Evolutionary conservation across 1,140 invertebrate genomes (phyloP).

Genomic region (Nomia melanderi): DNA sequence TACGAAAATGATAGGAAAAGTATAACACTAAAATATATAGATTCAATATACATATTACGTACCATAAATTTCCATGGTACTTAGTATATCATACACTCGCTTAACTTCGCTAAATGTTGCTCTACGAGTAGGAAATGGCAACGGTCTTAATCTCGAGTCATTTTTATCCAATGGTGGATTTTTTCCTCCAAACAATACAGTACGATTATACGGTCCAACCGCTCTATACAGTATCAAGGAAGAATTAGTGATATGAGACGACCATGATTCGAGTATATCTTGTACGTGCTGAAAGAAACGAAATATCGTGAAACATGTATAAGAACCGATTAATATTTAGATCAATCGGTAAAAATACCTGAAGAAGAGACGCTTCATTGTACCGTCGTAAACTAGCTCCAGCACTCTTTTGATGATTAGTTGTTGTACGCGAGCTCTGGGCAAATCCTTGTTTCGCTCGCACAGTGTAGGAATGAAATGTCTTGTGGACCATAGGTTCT

Average conservation of each 20-base stretch:
- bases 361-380: constrained; percentile 87
- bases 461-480: constrained; percentile 93
- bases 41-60: constrained; percentile 55
- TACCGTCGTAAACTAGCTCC: constrained; percentile 91
- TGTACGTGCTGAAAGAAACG: constrained; percentile 86
- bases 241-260: constrained; percentile 84
- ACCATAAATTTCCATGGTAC: constrained; percentile 89
- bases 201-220: constrained; percentile 87
- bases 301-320: not conserved
- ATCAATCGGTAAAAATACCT: constrained; percentile 78
- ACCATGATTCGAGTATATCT: constrained; percentile 88
- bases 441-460: constrained; percentile 91
- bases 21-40: not conserved
- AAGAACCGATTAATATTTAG: not conserved
- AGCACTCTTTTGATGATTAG: constrained; percentile 87
- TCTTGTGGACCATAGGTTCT: constrained; percentile 88
- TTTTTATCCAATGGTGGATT: constrained; percentile 85
- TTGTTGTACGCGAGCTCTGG: constrained; percentile 85
- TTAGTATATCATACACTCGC: constrained; percentile 87
- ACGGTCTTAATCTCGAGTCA: constrained; percentile 85
- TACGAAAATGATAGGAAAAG: not conserved
- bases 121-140: constrained; percentile 92
- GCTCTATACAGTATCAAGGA: constrained; percentile 91
- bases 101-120: constrained; percentile 91
- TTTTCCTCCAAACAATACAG: constrained; percentile 88